phyloP scores from a whole-genome alignment of 2,797 vertebrate species.

The Muscicapa striata region DNA sequence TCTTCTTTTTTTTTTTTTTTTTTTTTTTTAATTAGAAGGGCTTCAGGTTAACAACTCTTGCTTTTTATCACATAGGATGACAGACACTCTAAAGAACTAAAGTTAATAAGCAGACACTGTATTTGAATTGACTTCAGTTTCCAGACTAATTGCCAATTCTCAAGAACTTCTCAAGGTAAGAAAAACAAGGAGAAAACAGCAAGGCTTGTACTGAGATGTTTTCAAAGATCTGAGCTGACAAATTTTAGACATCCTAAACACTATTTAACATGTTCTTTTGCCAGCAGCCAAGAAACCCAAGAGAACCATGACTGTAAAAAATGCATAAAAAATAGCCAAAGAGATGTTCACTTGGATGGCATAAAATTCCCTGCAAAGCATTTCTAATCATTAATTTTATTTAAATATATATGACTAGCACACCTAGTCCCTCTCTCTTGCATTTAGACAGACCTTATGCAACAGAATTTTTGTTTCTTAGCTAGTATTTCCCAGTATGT shows the following conservation, averaged over 20 bases:
- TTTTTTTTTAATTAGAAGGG: background rate
- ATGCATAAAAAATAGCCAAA: background rate
- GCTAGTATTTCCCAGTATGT: background rate
- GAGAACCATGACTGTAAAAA: background rate
- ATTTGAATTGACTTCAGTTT: background rate
- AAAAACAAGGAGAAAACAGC: background rate
- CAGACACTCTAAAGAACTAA: background rate
- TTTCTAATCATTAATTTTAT: background rate
- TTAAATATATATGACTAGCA: background rate
- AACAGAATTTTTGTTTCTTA: background rate
- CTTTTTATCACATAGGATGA: background rate
- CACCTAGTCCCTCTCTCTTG: background rate
- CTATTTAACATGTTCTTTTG: background rate
- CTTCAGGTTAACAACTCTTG: background rate
- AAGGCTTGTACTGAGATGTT: background rate
- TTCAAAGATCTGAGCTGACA: background rate
- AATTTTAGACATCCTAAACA: background rate
- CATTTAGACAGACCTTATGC: background rate
- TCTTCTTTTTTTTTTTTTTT: too few species aligned
- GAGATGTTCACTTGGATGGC: background rate
- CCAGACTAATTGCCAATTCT: background rate
- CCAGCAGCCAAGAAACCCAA: background rate
- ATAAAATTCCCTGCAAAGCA: background rate
- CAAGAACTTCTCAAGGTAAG: background rate
- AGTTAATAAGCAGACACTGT: background rate